Conservation (phyloP, 2,113 vertebrate genomes). For the Delphinapterus leucas region DNA sequence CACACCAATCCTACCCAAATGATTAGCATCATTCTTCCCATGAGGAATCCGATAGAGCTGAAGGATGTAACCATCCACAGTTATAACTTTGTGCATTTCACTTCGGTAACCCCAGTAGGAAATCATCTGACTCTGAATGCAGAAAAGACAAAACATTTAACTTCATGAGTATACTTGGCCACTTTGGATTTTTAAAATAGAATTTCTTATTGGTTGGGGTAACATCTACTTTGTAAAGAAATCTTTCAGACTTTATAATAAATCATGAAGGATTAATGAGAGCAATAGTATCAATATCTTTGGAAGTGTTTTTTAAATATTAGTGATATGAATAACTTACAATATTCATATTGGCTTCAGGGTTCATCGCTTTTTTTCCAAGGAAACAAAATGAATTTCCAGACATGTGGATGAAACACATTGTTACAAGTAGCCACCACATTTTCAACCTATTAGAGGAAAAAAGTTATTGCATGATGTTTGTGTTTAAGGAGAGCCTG, state of each 20-base stretch:
- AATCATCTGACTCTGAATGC: background rate
- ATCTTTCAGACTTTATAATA: background rate
- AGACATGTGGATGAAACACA: background rate
- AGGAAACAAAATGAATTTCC: background rate
- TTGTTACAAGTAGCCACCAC: background rate
- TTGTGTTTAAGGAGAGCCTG: too few species aligned
- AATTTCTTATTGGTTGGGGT: background rate
- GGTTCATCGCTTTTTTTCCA: background rate
- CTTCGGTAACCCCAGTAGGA: slow-evolving; percentile 70
- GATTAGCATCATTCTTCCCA: background rate
- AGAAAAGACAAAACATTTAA: background rate
- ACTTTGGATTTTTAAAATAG: background rate
- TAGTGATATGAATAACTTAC: background rate
- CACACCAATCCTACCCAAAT: background rate
- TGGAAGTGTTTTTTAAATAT: background rate
- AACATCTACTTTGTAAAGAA: background rate
- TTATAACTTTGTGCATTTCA: slow-evolving; percentile 68
- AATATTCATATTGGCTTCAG: slow-evolving; percentile 33
- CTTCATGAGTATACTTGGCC: background rate
- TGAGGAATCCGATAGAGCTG: background rate
- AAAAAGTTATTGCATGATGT: background rate
- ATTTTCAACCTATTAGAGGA: slow-evolving; percentile 20
- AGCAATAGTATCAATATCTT: background rate
- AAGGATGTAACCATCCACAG: slow-evolving; percentile 77
- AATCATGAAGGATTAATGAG: background rate